Conservation (phyloP, 2,888 invertebrate species). For the Hypolimnas misippus region DNA sequence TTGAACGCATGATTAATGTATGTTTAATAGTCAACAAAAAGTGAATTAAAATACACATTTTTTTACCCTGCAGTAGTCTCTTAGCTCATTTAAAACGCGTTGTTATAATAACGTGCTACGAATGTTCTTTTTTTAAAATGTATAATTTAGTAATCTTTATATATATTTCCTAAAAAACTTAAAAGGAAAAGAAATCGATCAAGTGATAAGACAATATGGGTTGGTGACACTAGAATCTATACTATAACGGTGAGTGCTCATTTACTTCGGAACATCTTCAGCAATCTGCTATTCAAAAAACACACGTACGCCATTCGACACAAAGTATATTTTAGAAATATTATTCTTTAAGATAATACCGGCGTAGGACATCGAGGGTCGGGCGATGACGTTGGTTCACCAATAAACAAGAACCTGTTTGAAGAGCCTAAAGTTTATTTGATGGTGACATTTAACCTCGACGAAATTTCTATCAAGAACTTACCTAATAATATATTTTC, state of each 20-base stretch:
- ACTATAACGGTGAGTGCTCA: conserved; percentile 71
- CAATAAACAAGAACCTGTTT: conserved; percentile 61
- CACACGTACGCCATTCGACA: conserved; percentile 37
- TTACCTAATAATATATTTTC: not conserved
- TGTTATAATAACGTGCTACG: too few relatives aligned
- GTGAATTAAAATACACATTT: not conserved
- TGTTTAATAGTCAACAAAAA: not conserved
- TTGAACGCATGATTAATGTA: not conserved
- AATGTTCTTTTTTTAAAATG: too few relatives aligned
- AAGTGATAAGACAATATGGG: conserved; percentile 62
- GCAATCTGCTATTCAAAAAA: conserved; percentile 40
- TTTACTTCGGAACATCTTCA: conserved; percentile 53
- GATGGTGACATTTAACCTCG: conserved; percentile 38
- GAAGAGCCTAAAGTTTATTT: conserved; percentile 6
- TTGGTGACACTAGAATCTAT: conserved; percentile 68
- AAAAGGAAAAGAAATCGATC: conserved; percentile 17
- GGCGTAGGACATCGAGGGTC: conserved; percentile 63
- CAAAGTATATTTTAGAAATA: conserved; percentile 51
- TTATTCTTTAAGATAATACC: conserved; percentile 51
- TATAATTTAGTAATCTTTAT: not conserved
- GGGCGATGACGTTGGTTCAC: conserved; percentile 68
- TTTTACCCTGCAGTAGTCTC: not conserved
- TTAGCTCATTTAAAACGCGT: not conserved
- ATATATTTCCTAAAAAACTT: not conserved
- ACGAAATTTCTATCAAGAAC: conserved; percentile 15